Evolutionary conservation across 1,140 invertebrate genomes (phyloP).

Genomic region (Adoxophyes honmai): DNA sequence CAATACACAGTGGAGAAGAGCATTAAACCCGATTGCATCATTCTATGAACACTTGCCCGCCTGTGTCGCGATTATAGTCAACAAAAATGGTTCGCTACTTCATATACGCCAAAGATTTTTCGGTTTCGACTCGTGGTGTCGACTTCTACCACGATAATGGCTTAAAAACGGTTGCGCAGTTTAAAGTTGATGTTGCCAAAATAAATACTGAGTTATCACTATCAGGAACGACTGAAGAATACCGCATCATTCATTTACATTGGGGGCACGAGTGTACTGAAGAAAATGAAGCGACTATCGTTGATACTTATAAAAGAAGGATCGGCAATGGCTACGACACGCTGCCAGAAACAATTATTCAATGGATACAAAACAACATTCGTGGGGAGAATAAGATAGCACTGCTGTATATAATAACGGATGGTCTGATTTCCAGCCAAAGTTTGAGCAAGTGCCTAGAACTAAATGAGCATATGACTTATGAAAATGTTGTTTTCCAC

Average conservation of each 20-base stretch:
- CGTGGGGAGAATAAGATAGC: slow-evolving; percentile 17
- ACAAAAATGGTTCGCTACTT: slow-evolving; percentile 23
- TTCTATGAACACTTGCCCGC: too few relatives aligned
- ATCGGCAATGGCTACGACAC: slow-evolving; percentile 6
- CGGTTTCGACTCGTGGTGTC: slow-evolving; percentile 20
- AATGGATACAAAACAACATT: slow-evolving; percentile 17
- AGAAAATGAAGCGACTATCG: slow-evolving; percentile 19
- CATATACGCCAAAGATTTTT: slow-evolving; percentile 34
- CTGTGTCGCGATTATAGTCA: slow-evolving; percentile 20
- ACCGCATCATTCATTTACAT: slow-evolving; percentile 30
- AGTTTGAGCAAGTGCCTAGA: slow-evolving; percentile 19
- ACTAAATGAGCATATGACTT: slow-evolving; percentile 27
- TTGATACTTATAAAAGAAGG: slow-evolving; percentile 14
- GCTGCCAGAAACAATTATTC: slow-evolving; percentile 20
- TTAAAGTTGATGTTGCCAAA: slow-evolving; percentile 27
- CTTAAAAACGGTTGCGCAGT: slow-evolving; percentile 25
- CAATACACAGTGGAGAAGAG: too few relatives aligned
- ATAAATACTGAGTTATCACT: slow-evolving; percentile 22
- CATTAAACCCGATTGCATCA: too few relatives aligned
- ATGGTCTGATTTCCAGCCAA: slow-evolving; percentile 20
- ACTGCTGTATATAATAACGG: slow-evolving; percentile 34
- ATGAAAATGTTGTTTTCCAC: slow-evolving; percentile 32
- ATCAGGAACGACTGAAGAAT: slow-evolving; percentile 19
- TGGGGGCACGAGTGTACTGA: slow-evolving; percentile 24
- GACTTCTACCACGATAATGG: slow-evolving; percentile 25